These are phyloP conservation scores for Phenacoccus solenopsis DNA, from an alignment of 1,140 invertebrate species.

Conservation along the genomic window DNA sequence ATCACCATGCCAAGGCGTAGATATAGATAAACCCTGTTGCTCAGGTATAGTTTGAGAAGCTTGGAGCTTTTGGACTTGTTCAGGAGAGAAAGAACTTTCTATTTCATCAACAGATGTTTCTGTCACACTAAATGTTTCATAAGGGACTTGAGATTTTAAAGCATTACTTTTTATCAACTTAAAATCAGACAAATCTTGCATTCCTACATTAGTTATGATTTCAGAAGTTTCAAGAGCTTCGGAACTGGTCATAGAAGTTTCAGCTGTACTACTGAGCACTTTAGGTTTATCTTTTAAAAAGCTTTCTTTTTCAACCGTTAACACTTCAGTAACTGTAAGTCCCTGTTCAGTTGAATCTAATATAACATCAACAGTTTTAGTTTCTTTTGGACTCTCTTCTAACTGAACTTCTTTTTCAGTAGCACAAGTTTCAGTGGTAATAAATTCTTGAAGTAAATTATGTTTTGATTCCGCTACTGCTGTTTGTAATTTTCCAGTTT, in stretches of 20 bases:
- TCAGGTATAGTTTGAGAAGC: neutral
- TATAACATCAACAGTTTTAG: neutral
- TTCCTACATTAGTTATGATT: conserved; percentile 20
- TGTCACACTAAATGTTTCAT: neutral
- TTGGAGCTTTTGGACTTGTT: neutral
- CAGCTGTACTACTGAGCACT: conserved; percentile 22
- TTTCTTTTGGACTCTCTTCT: neutral
- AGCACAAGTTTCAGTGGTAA: neutral
- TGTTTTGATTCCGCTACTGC: neutral
- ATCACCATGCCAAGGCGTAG: neutral
- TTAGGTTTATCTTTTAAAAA: neutral
- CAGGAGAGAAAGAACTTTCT: neutral
- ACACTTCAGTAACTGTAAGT: neutral
- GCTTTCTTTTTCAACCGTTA: neutral
- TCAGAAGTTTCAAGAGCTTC: conserved; percentile 27
- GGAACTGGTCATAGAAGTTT: conserved; percentile 22
- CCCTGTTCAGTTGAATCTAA: neutral
- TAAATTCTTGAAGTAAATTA: neutral
- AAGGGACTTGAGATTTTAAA: neutral
- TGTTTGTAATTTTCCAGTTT: neutral
- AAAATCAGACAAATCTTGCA: neutral
- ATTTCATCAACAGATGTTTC: neutral
- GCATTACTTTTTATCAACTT: neutral
- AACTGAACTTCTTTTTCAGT: neutral
- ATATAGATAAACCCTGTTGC: neutral